A percentile compares a stretch with the other conserved stretches of the same genome.
Conservation (phyloP, 1,140 invertebrate species). For the Laupala kohalensis region DNA sequence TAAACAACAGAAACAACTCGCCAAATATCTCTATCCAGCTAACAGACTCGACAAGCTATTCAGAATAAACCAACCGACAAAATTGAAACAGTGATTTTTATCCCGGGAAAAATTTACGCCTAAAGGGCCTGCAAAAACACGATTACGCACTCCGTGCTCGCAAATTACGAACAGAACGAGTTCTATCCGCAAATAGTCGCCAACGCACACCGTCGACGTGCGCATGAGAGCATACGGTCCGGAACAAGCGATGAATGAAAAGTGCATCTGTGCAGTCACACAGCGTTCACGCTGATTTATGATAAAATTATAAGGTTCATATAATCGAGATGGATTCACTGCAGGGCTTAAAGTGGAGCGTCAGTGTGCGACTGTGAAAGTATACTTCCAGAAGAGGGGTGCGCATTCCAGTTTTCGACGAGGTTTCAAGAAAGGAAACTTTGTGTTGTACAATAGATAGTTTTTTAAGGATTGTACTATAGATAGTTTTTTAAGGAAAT, state of each 20-base stretch:
- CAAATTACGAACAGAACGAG: neutral
- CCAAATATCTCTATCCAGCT: neutral
- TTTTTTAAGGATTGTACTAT: no score
- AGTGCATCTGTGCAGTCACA: neutral
- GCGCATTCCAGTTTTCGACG: no score
- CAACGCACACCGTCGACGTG: no score
- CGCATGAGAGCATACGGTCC: neutral
- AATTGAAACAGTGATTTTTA: neutral
- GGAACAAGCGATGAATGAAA: neutral
- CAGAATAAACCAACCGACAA: neutral
- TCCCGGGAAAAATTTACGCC: neutral
- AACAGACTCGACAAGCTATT: neutral
- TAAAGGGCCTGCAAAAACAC: neutral
- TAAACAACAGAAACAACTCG: neutral
- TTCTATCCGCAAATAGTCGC: neutral
- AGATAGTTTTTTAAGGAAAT: no score
- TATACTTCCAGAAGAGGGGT: no score
- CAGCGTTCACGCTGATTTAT: neutral
- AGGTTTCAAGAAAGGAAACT: no score
- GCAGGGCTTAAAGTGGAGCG: neutral
- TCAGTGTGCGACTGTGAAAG: neutral
- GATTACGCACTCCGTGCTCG: neutral
- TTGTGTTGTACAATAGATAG: no score
- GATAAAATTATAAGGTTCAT: neutral
- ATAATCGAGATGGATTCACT: neutral